phyloP scores from a whole-genome alignment of 2,888 invertebrate species.

The Elmis aenea region DNA sequence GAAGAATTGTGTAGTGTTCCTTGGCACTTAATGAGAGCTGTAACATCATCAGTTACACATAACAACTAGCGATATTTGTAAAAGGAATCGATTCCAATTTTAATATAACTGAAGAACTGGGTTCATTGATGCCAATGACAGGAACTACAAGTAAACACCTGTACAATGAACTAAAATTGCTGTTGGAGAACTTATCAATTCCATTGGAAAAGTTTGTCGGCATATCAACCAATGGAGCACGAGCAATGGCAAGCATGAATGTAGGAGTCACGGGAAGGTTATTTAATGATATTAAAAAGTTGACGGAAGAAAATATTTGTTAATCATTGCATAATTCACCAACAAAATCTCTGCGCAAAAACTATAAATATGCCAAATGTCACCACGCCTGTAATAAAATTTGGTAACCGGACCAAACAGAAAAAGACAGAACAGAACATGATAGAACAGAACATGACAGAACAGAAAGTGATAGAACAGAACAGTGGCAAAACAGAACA shows the following conservation, averaged over 20 bases:
- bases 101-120: conserved; percentile 8
- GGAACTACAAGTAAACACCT: conserved; percentile 8
- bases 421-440: too few relatives aligned
- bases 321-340: conserved; percentile 12
- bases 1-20: too few relatives aligned
- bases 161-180: conserved; percentile 6
- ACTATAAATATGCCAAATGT: conserved; percentile 6
- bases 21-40: too few relatives aligned
- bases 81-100: conserved; percentile 5
- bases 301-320: conserved; percentile 18
- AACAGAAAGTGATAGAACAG: too few relatives aligned
- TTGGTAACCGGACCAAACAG: too few relatives aligned
- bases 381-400: conserved; percentile 5
- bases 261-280: conserved; percentile 22
- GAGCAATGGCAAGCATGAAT: conserved; percentile 23
- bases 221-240: conserved; percentile 23
- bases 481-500: too few relatives aligned
- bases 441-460: too few relatives aligned
- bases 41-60: too few relatives aligned
- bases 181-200: conserved; percentile 18
- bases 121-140: conserved; percentile 7
- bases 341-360: conserved; percentile 6
- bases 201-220: conserved; percentile 19
- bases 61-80: too few relatives aligned
- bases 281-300: conserved; percentile 15